Percentiles rank a stretch among this genome's conserved stretches.
Conservation (phyloP, 2,888 invertebrate genomes). For the Saturnia japonica region DNA sequence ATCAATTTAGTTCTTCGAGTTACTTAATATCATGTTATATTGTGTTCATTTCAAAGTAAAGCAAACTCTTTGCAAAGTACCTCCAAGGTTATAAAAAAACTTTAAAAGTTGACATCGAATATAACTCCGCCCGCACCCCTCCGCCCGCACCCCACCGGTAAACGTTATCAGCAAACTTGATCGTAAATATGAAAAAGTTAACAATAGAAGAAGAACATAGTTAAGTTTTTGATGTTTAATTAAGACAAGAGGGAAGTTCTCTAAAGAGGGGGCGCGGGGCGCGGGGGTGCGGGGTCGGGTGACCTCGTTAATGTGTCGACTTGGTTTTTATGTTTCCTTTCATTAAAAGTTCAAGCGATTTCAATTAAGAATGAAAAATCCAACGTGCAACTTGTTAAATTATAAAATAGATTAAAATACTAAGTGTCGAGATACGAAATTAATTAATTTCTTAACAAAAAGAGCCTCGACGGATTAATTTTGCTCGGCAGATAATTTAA, state of each 20-base stretch:
- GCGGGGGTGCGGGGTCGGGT: not conserved
- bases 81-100: not conserved
- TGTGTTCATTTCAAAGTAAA: not conserved
- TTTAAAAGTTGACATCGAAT: not conserved
- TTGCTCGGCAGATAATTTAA: not conserved
- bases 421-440: conserved; percentile 11
- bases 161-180: not conserved
- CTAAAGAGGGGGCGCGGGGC: no score
- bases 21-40: no score
- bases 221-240: conserved; percentile 51
- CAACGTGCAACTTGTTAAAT: conserved; percentile 13
- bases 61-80: not conserved
- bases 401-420: conserved; percentile 8
- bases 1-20: no score
- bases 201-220: conserved; percentile 51
- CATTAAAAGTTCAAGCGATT: conserved; percentile 64
- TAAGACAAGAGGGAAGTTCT: conserved; percentile 42
- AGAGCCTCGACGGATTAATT: not conserved
- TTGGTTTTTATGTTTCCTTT: conserved; percentile 48
- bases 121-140: not conserved
- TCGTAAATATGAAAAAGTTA: conserved; percentile 30
- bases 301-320: conserved; percentile 35
- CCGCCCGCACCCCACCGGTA: not conserved
- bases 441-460: conserved; percentile 1
- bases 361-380: conserved; percentile 58